Conservation (phyloP, 2,113 vertebrate genomes). For the Scomber scombrus region DNA sequence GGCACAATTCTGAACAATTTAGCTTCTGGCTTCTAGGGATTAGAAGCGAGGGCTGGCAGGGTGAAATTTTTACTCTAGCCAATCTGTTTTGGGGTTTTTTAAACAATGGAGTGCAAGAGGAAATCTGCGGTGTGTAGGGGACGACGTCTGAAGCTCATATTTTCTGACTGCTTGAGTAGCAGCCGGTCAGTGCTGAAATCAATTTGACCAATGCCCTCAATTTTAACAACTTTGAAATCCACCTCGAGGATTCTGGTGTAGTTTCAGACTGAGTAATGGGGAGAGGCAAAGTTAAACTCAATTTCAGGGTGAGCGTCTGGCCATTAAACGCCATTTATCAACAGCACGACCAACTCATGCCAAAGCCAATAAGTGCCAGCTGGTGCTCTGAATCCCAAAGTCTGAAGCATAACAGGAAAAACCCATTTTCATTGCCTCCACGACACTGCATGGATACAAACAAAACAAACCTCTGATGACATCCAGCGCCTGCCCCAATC, state of each 20-base stretch:
- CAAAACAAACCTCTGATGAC: conserved; percentile 40
- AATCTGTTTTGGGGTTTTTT: conserved; percentile 23
- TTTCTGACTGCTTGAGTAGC: conserved; percentile 53
- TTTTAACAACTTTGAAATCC: conserved; percentile 62
- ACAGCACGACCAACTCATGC: conserved; percentile 38
- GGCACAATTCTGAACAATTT: conserved; percentile 17
- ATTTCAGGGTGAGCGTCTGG: conserved; percentile 72
- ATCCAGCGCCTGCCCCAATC: background rate
- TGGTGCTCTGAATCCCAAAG: conserved; percentile 55
- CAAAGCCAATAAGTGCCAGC: conserved; percentile 68
- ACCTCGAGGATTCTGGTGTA: conserved; percentile 31
- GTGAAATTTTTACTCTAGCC: background rate
- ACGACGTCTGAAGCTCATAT: conserved; percentile 31
- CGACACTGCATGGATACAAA: conserved; percentile 20
- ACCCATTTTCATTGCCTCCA: background rate
- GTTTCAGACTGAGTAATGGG: conserved; percentile 55
- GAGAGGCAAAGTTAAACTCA: conserved; percentile 63
- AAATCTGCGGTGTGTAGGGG: conserved; percentile 12
- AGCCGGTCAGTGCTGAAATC: conserved; percentile 60
- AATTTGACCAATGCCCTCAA: conserved; percentile 73
- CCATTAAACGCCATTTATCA: conserved; percentile 72
- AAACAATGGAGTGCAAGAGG: conserved; percentile 31
- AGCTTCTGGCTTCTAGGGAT: background rate
- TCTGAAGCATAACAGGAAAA: conserved; percentile 35
- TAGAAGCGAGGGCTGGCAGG: background rate